Evolutionary conservation across 2,888 invertebrate species (phyloP).

Genomic region (Meghimatium bilineatum): DNA sequence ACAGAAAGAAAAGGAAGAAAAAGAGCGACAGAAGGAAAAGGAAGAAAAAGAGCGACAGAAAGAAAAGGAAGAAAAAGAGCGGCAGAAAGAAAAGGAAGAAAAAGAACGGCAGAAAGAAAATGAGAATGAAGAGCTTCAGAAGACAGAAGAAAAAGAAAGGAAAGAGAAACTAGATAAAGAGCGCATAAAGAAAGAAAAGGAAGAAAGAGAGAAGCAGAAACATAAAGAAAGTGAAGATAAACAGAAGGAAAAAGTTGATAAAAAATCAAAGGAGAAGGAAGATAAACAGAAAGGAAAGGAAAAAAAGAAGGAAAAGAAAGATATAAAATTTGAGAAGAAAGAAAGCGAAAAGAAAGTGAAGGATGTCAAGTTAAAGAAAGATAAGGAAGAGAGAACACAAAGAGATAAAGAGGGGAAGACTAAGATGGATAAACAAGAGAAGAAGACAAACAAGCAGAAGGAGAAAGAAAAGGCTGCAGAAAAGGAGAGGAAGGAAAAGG

Average conservation of each 20-base stretch:
- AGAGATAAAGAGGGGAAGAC: constrained; percentile 50
- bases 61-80: constrained; percentile 50
- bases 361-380: constrained; percentile 38
- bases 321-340: constrained; percentile 52
- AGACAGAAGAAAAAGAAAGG: constrained; percentile 21
- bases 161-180: constrained; percentile 19
- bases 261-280: constrained; percentile 50
- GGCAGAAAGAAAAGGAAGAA: constrained; percentile 43
- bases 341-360: constrained; percentile 44
- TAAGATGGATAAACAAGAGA: constrained; percentile 51
- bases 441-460: constrained; percentile 50
- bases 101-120: constrained; percentile 46
- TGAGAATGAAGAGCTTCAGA: constrained; percentile 13
- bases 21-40: constrained; percentile 52
- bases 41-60: constrained; percentile 21
- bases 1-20: constrained; percentile 50
- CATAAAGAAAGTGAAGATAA: constrained; percentile 13
- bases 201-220: constrained; percentile 8
- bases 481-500: constrained; percentile 56
- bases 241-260: constrained; percentile 37
- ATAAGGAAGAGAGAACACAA: constrained; percentile 50
- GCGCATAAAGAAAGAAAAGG: constrained; percentile 6
- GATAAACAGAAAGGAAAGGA: constrained; percentile 47
- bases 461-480: constrained; percentile 49
- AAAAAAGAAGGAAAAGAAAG: constrained; percentile 53